Base-by-base conservation (phyloP, 2,888 invertebrate genomes). In the Pristionchus fissidentatus region DNA sequence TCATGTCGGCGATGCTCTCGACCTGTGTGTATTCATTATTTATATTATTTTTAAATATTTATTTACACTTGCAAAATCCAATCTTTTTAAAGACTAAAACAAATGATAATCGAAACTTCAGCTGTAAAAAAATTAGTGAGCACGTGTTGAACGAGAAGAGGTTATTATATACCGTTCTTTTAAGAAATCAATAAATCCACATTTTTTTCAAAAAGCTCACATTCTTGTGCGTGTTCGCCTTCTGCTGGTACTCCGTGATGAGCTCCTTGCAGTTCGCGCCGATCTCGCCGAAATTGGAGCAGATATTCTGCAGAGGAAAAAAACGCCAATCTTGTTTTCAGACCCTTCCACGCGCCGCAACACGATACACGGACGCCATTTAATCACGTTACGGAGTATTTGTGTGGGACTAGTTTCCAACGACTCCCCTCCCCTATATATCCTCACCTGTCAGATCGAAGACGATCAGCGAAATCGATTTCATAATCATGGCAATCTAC, bases 1-100 rank as follows among this genome's bases (percentile, higher is more conserved):
- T 99, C 98, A 99, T 98, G 93, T 99, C 99, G 0, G 96, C 95
- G 90, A 99, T 98, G 90, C 97, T 97, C 94, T 99, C 98, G 2
- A 99, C 96, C 94, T 97, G 97, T 5, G 43, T 5, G n/a, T 5
- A 26, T n/a, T 8, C 7, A 15, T n/a, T 26, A 15, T 60, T 15
- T 15, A 15, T 15, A 60, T 15, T 60, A 43, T 19, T 46, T 4
- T 15, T 13, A 73, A 41, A 41, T 13, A 19, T 55, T 13, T 15
- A 22, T 55, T 55, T 22, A 19, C 15, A 57, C 57, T n/a, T n/a
- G 35, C 35, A 49, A 32, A 19, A 75, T 7, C 26, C 13, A 13
- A 43, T 43, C 75, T n/a, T 75, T 75, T 55, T 3, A 55, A 43
- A 75, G n/a, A n/a, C n/a, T n/a, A n/a, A n/a, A n/a, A n/a, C n/a